Base-by-base conservation (phyloP, 2,113 vertebrate species). In the Delphinus delphis region DNA sequence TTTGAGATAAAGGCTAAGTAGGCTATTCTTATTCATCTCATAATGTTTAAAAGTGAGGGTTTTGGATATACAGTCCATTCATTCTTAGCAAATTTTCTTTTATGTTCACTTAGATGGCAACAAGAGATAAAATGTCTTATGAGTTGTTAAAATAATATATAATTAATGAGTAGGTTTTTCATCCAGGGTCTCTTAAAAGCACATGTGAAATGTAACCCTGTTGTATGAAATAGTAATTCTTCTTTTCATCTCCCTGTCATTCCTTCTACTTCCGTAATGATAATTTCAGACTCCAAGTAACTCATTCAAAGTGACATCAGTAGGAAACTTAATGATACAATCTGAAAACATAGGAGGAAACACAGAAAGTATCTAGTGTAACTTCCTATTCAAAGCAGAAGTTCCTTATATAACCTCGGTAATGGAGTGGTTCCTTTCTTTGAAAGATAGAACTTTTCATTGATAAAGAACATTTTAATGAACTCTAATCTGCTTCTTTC, bases 181-280 rank as follows among this genome's bases (percentile, higher is more conserved):
- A 71, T 86, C 20, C 60, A 94, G 6, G 14, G 6, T 70, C 10
- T 65, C 41, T 80, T 95, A 62, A 81, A 96, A 92, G 25, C 6
- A 28, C 26, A 63, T 68, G 55, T 36, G 8, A 94, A 92, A 96
- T 90, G 7, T 36, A 84, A 85, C 8, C 67, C 53, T 65, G 17
- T 87, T 90, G 4, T 53, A 62, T 58, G 17, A 88, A 92, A 94
- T 70, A 94, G 25, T 76, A 90, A 94, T 94, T 94, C 13, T 94
- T 94, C 13, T 92, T 95, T 85, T 82, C 36, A 55, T 83, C 23
- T 92, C 9, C 38, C 31, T 84, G 41, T 53, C n/a, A 82, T 68
- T 92, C 28, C 13, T 70, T 87, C 25, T 47, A 73, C 0, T 8
- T 89, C 79, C 5, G 38, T 77, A 91, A 81, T 74, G 58, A 73